Evolutionary conservation across 2,113 vertebrate genomes (phyloP).

Genomic region (Datnioides undecimradiatus): DNA sequence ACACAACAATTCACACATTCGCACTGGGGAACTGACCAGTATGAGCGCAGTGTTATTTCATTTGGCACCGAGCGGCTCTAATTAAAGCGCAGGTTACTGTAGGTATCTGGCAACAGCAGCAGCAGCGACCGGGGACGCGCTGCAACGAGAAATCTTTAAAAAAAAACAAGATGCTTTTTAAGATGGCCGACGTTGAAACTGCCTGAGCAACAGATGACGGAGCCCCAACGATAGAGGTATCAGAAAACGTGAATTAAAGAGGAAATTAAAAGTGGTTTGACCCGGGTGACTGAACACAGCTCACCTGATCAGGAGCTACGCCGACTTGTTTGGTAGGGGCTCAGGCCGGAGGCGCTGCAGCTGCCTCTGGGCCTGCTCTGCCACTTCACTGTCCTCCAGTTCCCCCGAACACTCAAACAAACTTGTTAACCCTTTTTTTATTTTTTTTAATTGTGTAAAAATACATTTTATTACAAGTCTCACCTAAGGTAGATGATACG

Average conservation of each 20-base stretch:
- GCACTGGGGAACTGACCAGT: neutral
- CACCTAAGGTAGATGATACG: too few species aligned
- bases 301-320: neutral
- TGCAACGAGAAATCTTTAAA: too few species aligned
- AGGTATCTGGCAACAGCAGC: neutral
- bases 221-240: neutral
- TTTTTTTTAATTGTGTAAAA: too few species aligned
- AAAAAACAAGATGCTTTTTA: neutral
- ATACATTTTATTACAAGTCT: too few species aligned
- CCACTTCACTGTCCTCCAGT: neutral
- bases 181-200: neutral
- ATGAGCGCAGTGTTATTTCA: neutral
- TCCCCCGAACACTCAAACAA: neutral
- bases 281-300: neutral
- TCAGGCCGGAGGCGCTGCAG: neutral
- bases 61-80: neutral
- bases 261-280: neutral
- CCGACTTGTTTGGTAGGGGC: neutral
- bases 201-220: neutral
- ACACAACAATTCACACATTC: neutral
- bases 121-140: neutral
- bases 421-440: neutral
- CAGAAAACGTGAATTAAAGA: neutral
- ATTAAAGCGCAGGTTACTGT: neutral
- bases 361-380: slow-evolving; percentile 4